phyloP scores from a whole-genome alignment of 1,140 invertebrate species.

The Pseudomyrmex pallidus region DNA sequence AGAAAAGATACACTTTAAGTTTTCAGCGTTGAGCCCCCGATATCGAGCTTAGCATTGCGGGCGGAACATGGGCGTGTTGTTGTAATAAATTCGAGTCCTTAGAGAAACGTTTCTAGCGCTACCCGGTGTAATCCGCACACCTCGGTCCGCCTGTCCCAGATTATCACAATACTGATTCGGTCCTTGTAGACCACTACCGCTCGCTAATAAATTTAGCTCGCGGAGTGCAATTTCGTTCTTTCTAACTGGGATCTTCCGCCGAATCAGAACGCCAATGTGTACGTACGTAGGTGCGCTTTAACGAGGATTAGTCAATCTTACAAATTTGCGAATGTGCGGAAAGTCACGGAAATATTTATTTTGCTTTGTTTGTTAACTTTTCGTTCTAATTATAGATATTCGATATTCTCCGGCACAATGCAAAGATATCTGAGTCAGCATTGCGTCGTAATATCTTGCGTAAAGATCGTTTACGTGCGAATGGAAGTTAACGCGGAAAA shows the following conservation, averaged over 20 bases:
- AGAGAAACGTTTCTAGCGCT: constrained; percentile 35
- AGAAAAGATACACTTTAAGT: constrained; percentile 54
- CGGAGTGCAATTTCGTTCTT: background rate
- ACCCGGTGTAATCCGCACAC: constrained; percentile 45
- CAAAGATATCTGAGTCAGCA: constrained; percentile 2
- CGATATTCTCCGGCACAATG: background rate
- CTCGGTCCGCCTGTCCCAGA: constrained; percentile 43
- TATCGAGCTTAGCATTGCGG: constrained; percentile 49
- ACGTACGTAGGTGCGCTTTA: too few relatives aligned
- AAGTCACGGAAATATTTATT: too few relatives aligned
- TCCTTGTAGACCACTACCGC: background rate
- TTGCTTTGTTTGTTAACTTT: background rate
- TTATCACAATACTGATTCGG: constrained; percentile 39
- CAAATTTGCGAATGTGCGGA: too few relatives aligned
- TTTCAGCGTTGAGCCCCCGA: constrained; percentile 39
- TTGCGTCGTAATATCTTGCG: constrained; percentile 19
- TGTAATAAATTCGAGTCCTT: constrained; percentile 50
- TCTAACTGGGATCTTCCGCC: too few relatives aligned
- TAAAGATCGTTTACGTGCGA: constrained; percentile 35
- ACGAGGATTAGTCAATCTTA: too few relatives aligned
- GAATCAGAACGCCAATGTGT: too few relatives aligned
- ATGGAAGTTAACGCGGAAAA: constrained; percentile 28
- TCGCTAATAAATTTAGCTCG: constrained; percentile 1
- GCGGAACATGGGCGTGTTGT: constrained; percentile 31
- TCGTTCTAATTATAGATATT: background rate